Evolutionary conservation across 2,797 vertebrate genomes (phyloP).

Genomic region (Myripristis jacobus): DNA sequence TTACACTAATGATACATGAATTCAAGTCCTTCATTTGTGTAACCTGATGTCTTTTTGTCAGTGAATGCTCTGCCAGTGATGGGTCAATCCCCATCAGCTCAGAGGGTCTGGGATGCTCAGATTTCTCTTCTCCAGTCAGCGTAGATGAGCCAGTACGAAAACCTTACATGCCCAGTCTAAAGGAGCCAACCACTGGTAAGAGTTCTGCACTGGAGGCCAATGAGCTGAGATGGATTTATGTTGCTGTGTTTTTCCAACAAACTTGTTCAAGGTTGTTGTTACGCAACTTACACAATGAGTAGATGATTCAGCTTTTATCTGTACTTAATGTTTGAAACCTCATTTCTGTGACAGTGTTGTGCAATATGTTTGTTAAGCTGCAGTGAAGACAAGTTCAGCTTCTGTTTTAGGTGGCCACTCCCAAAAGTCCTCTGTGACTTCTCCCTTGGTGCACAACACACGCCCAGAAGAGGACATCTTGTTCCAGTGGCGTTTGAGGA

Average conservation of each 20-base stretch:
- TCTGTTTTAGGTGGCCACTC: constrained; percentile 4
- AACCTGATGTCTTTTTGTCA: constrained; percentile 54
- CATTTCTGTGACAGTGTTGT: constrained; percentile 10
- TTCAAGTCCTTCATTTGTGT: neutral
- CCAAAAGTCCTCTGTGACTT: constrained; percentile 33
- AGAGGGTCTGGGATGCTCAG: constrained; percentile 79
- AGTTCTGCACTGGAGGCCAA: neutral
- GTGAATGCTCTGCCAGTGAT: constrained; percentile 68
- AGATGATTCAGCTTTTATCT: neutral
- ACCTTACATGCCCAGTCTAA: constrained; percentile 60
- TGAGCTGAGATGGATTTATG: neutral
- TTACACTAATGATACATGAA: neutral
- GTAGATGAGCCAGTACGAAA: constrained; percentile 66
- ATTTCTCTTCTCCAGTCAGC: constrained; percentile 75
- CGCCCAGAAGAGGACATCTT: constrained; percentile 89
- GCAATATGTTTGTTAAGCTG: constrained; percentile 27
- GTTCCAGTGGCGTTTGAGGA: constrained; percentile 91
- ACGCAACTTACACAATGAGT: neutral
- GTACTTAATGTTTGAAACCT: neutral
- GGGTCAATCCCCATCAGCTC: constrained; percentile 80
- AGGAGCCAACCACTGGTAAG: constrained; percentile 62
- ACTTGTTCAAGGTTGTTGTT: neutral
- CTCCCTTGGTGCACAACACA: constrained; percentile 26
- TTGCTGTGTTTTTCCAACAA: neutral
- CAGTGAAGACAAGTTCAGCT: constrained; percentile 43